Percentiles rank a stretch among this genome's conserved stretches.
Conservation (phyloP, 2,797 vertebrate genomes). For the Dromococcyx pavoninus region DNA sequence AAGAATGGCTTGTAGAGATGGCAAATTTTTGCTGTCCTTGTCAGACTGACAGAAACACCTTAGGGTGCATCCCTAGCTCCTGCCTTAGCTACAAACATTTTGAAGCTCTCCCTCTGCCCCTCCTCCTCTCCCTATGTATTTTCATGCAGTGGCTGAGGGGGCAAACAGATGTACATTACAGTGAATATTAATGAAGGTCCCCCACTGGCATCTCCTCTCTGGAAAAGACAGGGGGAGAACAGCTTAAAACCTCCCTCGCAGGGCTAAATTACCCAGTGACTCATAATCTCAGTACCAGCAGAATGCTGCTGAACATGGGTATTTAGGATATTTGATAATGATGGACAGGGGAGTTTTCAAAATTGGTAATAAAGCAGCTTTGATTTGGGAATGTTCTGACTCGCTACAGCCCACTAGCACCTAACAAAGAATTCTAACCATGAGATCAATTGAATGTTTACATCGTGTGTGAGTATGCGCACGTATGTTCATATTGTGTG, state of each 20-base stretch:
- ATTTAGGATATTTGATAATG: constrained; percentile 51
- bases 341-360: constrained; percentile 8
- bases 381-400: neutral
- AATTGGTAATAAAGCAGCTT: constrained; percentile 29
- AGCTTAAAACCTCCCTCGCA: constrained; percentile 11
- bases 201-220: constrained; percentile 61
- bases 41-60: constrained; percentile 9
- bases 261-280: constrained; percentile 57
- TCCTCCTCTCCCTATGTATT: constrained; percentile 28
- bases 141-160: constrained; percentile 49
- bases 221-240: constrained; percentile 21
- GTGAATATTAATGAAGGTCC: constrained; percentile 76
- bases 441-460: neutral
- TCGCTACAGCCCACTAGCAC: neutral
- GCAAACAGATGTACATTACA: constrained; percentile 67
- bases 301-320: neutral
- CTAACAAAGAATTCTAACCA: neutral
- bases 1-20: neutral
- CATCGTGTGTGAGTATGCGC: neutral
- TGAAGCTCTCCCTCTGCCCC: constrained; percentile 36
- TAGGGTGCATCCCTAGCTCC: neutral
- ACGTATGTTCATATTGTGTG: too few species aligned
- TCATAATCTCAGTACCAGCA: constrained; percentile 53
- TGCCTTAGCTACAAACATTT: neutral
- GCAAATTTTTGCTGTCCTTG: constrained; percentile 10